Conservation (phyloP, 2,888 invertebrate species). For the Mechanitis mazaeus region DNA sequence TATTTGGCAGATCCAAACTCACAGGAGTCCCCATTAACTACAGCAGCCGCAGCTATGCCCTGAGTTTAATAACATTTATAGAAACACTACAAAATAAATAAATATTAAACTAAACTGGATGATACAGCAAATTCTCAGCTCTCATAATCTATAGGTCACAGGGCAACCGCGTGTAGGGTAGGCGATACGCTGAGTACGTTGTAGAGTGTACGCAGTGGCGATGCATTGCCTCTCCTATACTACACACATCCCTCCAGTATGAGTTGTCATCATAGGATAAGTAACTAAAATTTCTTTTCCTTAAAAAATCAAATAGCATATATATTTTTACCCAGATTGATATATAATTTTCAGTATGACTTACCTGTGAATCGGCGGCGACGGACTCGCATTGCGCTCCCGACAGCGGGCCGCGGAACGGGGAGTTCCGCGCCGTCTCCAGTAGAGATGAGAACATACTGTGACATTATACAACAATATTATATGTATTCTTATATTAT, state of each 20-base stretch:
- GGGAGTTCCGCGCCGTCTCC: slow-evolving; percentile 79
- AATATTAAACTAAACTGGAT: neutral
- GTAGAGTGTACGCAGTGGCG: slow-evolving; percentile 33
- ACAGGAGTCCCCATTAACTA: slow-evolving; percentile 79
- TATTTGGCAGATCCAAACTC: slow-evolving; percentile 95
- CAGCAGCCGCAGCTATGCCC: slow-evolving; percentile 59
- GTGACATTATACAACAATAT: slow-evolving; percentile 33
- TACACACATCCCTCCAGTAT: slow-evolving; percentile 46
- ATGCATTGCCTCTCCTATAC: slow-evolving; percentile 26
- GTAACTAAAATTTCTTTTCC: neutral
- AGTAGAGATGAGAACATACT: slow-evolving; percentile 78
- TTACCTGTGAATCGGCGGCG: slow-evolving; percentile 33
- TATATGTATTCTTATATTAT: neutral
- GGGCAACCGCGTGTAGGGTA: slow-evolving; percentile 44
- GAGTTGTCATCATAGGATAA: slow-evolving; percentile 61
- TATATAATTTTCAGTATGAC: neutral
- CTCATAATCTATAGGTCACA: slow-evolving; percentile 62
- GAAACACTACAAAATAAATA: neutral
- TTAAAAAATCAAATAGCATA: no score
- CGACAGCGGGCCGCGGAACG: slow-evolving; percentile 79
- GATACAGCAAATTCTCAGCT: slow-evolving; percentile 52
- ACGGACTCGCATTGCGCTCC: slow-evolving; percentile 75
- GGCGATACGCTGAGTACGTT: slow-evolving; percentile 37
- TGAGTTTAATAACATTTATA: slow-evolving; percentile 19
- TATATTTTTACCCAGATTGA: no score